These are phyloP conservation scores for Clivina fossor DNA, from an alignment of 2,888 invertebrate species.

Conservation along the genomic window DNA sequence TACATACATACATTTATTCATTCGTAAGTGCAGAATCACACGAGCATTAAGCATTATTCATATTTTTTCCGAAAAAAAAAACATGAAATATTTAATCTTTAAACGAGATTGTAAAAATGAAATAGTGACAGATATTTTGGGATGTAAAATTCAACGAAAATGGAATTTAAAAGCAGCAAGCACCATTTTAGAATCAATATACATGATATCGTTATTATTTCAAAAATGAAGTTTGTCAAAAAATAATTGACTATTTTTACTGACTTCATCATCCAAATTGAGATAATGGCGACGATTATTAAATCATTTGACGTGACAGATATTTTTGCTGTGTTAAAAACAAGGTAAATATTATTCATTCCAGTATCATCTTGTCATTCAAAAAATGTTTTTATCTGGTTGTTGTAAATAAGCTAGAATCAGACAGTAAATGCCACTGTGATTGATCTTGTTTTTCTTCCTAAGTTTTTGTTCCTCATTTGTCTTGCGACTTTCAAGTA, in stretches of 20 bases:
- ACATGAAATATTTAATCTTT: background rate
- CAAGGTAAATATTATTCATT: slow-evolving; percentile 18
- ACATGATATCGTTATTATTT: no score
- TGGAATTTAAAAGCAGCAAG: no score
- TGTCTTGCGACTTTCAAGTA: no score
- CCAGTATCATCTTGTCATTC: slow-evolving; percentile 17
- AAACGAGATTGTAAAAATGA: background rate
- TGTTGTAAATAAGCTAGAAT: slow-evolving; percentile 14
- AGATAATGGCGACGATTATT: background rate
- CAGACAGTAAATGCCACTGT: slow-evolving; percentile 6
- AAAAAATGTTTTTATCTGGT: slow-evolving; percentile 12
- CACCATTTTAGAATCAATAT: no score
- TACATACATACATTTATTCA: no score
- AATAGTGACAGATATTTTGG: slow-evolving; percentile 14
- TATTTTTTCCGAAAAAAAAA: background rate
- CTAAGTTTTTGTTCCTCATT: no score
- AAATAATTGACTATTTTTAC: no score
- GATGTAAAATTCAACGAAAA: background rate
- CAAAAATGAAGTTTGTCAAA: no score
- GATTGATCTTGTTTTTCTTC: no score
- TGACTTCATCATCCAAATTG: slow-evolving; percentile 1
- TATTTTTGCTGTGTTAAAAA: slow-evolving; percentile 3
- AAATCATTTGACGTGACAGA: background rate
- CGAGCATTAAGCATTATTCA: background rate
- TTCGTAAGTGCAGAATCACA: slow-evolving; percentile 4